These are phyloP conservation scores for Odontomachus brunneus DNA, from an alignment of 1,140 invertebrate species.

Conservation along the genomic window DNA sequence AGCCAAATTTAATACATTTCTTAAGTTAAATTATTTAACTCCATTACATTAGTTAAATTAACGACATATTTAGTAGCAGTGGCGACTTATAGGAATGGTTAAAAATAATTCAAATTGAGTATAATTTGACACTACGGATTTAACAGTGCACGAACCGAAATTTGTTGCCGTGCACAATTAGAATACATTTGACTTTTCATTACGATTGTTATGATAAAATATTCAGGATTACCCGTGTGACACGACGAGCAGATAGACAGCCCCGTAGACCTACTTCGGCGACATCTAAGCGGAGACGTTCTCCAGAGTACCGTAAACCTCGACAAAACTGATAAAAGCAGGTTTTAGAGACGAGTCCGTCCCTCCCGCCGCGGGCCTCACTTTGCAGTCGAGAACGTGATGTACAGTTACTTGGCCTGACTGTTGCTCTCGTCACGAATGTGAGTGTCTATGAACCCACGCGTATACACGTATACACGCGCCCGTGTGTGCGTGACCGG, in stretches of 20 bases:
- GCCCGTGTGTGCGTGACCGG: not conserved
- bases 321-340: conserved; percentile 73
- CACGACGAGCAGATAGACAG: conserved; percentile 8
- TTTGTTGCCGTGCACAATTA: too few relatives aligned
- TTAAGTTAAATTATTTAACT: too few relatives aligned
- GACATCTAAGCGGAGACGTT: conserved; percentile 21
- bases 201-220: too few relatives aligned
- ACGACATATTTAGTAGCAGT: too few relatives aligned
- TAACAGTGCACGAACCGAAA: too few relatives aligned
- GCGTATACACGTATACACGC: not conserved
- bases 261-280: conserved; percentile 53
- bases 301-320: conserved; percentile 66
- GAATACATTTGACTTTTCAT: too few relatives aligned
- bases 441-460: conserved; percentile 14
- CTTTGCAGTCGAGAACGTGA: conserved; percentile 48
- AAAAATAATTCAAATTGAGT: too few relatives aligned
- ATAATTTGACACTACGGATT: too few relatives aligned
- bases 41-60: too few relatives aligned
- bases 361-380: conserved; percentile 42
- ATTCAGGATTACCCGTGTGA: not conserved
- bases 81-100: too few relatives aligned
- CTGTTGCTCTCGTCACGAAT: conserved; percentile 37
- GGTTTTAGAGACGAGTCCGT: conserved; percentile 60
- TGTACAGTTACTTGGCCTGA: conserved; percentile 75
- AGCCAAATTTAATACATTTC: too few relatives aligned